A percentile compares a stretch with the other conserved stretches of the same genome.
Evolutionary conservation across 64 coral and sea anemone species (phyloP).

Genomic region (Pachyseris speciosa): DNA sequence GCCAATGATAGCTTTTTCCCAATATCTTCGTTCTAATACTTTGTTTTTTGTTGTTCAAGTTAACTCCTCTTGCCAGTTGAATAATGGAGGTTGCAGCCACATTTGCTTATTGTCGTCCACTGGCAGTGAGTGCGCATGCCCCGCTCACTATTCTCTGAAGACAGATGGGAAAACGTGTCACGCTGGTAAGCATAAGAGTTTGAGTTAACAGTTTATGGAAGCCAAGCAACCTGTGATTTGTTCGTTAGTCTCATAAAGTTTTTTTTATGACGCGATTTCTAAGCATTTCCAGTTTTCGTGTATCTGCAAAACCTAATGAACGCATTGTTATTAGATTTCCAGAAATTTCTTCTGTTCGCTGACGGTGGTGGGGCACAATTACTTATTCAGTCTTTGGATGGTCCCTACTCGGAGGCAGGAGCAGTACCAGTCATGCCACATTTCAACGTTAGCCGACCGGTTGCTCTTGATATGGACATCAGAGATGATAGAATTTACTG

Average conservation of each 20-base stretch:
- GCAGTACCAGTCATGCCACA: background rate
- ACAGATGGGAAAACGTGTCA: slow-evolving; percentile 54
- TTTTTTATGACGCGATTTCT: no score
- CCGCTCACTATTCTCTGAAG: background rate
- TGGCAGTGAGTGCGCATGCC: slow-evolving; percentile 46
- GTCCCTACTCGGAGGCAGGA: background rate
- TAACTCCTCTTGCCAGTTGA: slow-evolving; percentile 3
- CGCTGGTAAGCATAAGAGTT: slow-evolving; percentile 35
- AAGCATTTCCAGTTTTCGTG: no score
- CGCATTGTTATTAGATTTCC: background rate
- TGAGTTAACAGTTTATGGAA: no score
- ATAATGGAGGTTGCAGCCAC: slow-evolving; percentile 69
- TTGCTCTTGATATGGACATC: slow-evolving; percentile 38
- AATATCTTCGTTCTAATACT: background rate
- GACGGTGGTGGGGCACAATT: slow-evolving; percentile 13
- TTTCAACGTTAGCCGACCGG: background rate
- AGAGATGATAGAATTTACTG: slow-evolving; percentile 64
- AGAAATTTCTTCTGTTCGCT: slow-evolving; percentile 34
- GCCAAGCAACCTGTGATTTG: no score
- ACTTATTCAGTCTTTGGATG: slow-evolving; percentile 9
- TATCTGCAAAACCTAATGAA: background rate
- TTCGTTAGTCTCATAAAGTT: no score
- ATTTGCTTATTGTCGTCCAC: slow-evolving; percentile 37
- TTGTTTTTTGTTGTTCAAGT: background rate
- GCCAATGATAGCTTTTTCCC: no score